These are phyloP conservation scores for Watsonalla binaria DNA, from an alignment of 2,888 invertebrate species.

Conservation along the genomic window DNA sequence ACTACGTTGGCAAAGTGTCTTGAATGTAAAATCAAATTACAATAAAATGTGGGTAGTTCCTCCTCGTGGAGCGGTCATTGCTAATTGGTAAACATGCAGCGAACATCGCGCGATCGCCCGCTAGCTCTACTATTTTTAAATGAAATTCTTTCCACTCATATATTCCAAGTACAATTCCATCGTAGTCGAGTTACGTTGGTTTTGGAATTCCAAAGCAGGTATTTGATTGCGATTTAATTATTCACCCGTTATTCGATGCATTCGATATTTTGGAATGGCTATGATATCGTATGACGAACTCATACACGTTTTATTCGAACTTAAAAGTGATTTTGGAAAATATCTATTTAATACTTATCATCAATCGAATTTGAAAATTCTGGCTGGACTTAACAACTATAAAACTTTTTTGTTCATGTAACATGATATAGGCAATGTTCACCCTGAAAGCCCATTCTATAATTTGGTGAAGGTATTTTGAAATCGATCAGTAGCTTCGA, in stretches of 20 bases:
- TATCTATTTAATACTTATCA: neutral
- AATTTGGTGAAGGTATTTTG: no score
- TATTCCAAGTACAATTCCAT: constrained; percentile 58
- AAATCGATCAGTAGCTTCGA: no score
- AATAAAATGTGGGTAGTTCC: constrained; percentile 35
- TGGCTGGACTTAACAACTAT: no score
- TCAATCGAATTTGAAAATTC: neutral
- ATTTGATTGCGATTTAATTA: constrained; percentile 66
- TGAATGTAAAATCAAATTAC: constrained; percentile 49
- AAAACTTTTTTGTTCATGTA: no score
- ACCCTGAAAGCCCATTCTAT: no score
- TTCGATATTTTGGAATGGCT: constrained; percentile 27
- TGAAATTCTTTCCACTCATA: constrained; percentile 68
- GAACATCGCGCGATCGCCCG: constrained; percentile 43
- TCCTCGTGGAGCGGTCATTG: constrained; percentile 28
- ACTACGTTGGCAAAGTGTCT: constrained; percentile 33
- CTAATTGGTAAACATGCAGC: constrained; percentile 68
- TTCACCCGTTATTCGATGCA: constrained; percentile 52
- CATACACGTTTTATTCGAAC: constrained; percentile 2
- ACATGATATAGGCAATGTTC: no score
- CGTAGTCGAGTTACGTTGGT: constrained; percentile 41
- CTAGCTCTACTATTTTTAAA: constrained; percentile 59
- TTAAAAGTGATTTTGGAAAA: neutral
- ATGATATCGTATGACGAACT: constrained; percentile 28
- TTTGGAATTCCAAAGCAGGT: constrained; percentile 52